Evolutionary conservation across 2,797 vertebrate species (phyloP), one percentile per base, ranked within the genome.

Genomic region (Hyperoplus immaculatus): DNA sequence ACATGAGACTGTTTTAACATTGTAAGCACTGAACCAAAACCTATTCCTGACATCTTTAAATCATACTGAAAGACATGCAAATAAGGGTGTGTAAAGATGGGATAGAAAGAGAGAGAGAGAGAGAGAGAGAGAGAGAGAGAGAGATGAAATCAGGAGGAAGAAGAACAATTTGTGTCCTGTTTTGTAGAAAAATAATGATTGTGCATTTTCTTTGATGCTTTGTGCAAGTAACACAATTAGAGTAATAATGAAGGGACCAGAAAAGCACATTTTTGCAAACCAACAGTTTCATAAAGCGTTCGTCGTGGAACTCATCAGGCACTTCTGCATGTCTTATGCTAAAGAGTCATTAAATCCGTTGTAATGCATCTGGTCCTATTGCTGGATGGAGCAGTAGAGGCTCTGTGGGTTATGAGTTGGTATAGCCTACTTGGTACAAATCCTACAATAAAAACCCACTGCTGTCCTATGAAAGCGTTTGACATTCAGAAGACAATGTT

Each of bases 401-500:
- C 38, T 75, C 58, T 77, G 45, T 41, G 43, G 36, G 11, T 36
- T 63, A 4, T 60, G 29, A 12, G 3, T 62, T 63, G 63, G 29
- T 29, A 29, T 12, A 21, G 21, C 21, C 21, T 21, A 3, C 59
- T 42, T 66, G 49, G 45, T 56, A 45, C 43, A 54, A 70, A 53
- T 5, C 18, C 49, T 21, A 55, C 39, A 47, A 13, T 67, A 61
- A 74, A 29, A 76, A 59, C 53, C 45, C 14, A 13, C 16, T 60
- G 49, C 54, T 69, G 39, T 4, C 15, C 47, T 47, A 3, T 41
- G 15, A 64, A 72, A 58, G 66, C 3, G 1, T 46, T 50, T 70
- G 69, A 49, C 60, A 16, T 80, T 72, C 57, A 2, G 39, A 69
- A n/a, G 41, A 51, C 39, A 50, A 8, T 11, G 55, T 86, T 84